These are phyloP conservation scores for Furnarius figulus DNA, from an alignment of 2,113 vertebrate genomes.

Conservation along the genomic window DNA sequence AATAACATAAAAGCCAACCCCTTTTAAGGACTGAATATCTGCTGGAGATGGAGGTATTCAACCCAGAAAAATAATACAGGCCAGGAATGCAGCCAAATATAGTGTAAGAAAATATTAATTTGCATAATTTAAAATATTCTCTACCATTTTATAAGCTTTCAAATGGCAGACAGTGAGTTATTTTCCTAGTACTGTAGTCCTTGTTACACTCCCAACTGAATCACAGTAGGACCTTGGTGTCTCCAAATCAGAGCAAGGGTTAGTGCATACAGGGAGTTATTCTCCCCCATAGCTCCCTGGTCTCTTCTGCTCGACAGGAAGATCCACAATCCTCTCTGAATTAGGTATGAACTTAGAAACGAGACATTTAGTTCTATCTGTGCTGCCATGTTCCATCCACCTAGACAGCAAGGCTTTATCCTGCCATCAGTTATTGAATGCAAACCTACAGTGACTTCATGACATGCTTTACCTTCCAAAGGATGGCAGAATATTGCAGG, in stretches of 20 bases:
- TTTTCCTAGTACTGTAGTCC: conserved; percentile 9
- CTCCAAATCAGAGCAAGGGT: conserved; percentile 39
- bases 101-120: conserved; percentile 59
- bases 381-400: neutral
- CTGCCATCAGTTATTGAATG: conserved; percentile 10
- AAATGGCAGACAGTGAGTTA: conserved; percentile 62
- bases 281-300: neutral
- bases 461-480: neutral
- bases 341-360: neutral
- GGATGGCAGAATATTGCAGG: neutral
- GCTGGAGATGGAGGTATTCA: conserved; percentile 21
- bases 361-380: neutral
- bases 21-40: conserved; percentile 40
- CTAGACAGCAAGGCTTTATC: neutral
- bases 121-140: conserved; percentile 69
- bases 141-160: conserved; percentile 55
- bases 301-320: neutral
- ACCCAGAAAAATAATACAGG: conserved; percentile 37
- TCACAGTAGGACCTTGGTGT: conserved; percentile 44
- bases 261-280: neutral
- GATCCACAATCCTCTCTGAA: neutral
- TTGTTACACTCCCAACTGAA: conserved; percentile 38
- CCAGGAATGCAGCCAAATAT: conserved; percentile 53
- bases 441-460: neutral
- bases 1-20: neutral